These are phyloP conservation scores for Danionella cerebrum DNA, from an alignment of 2,113 vertebrate genomes.

Conservation along the genomic window DNA sequence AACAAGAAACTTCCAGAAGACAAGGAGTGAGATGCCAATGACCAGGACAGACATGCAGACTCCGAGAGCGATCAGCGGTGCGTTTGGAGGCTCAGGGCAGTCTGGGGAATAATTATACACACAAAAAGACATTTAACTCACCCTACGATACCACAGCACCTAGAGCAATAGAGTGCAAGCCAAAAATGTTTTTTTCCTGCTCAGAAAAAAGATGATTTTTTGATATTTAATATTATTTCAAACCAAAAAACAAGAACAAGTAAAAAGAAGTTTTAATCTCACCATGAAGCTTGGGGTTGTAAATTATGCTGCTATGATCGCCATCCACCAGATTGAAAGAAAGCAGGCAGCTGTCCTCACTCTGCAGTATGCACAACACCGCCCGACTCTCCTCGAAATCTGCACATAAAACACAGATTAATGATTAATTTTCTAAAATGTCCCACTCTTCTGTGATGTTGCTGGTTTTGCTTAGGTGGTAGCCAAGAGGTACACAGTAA, in stretches of 20 bases:
- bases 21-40: constrained; percentile 81
- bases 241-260: neutral
- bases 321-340: constrained; percentile 75
- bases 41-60: constrained; percentile 84
- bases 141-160: neutral
- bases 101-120: constrained; percentile 56
- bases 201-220: no score
- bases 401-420: no score
- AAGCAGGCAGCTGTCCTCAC: constrained; percentile 80
- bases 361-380: constrained; percentile 76
- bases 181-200: no score
- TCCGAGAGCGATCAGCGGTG: constrained; percentile 83
- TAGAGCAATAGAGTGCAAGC: no score
- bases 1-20: constrained; percentile 89
- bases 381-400: constrained; percentile 76
- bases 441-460: no score
- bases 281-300: constrained; percentile 77
- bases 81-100: constrained; percentile 80
- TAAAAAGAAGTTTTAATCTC: constrained; percentile 45
- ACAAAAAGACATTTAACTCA: neutral
- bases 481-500: no score
- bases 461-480: no score
- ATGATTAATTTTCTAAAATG: no score
- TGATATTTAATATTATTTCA: no score
- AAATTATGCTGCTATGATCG: constrained; percentile 73